These are phyloP conservation scores for Vesta saturnalis DNA, from an alignment of 2,888 invertebrate species.

Conservation along the genomic window DNA sequence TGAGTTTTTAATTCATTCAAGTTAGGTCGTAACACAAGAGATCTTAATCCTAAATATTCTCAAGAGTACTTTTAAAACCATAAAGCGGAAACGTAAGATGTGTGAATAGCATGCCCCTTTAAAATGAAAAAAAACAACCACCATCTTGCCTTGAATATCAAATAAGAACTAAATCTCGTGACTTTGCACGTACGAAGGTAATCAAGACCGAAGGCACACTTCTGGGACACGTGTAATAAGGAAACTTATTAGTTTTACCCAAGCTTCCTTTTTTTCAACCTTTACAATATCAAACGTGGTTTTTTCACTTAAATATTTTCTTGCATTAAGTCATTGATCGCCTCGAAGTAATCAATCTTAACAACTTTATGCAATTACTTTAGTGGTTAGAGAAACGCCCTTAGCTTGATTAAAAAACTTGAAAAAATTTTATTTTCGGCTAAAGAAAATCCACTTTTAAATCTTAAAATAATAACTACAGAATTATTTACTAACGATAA, in stretches of 20 bases:
- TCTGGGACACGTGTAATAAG: slow-evolving; percentile 33
- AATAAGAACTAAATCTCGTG: slow-evolving; percentile 39
- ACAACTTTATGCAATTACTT: too few species aligned
- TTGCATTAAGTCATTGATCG: too few species aligned
- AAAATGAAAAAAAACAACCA: slow-evolving; percentile 43
- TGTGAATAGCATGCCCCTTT: slow-evolving; percentile 43
- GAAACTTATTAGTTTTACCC: slow-evolving; percentile 33
- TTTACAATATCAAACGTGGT: too few species aligned
- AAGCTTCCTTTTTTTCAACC: too few species aligned
- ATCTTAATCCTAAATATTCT: slow-evolving; percentile 44
- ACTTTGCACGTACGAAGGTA: slow-evolving; percentile 38
- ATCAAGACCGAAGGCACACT: slow-evolving; percentile 36
- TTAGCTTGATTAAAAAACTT: too few species aligned
- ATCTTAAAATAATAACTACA: too few species aligned
- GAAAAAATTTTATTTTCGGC: too few species aligned
- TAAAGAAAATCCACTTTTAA: too few species aligned
- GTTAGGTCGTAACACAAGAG: slow-evolving; percentile 32
- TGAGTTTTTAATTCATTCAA: slow-evolving; percentile 30
- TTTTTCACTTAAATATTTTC: too few species aligned
- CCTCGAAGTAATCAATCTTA: too few species aligned
- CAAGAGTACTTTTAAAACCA: slow-evolving; percentile 43
- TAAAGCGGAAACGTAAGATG: slow-evolving; percentile 45
- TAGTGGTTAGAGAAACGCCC: too few species aligned
- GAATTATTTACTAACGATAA: too few species aligned
- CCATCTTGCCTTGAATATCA: slow-evolving; percentile 34